Percentiles rank a stretch among this genome's conserved stretches.
Conservation (phyloP, 2,113 vertebrate genomes). For the Synchiropus splendidus region DNA sequence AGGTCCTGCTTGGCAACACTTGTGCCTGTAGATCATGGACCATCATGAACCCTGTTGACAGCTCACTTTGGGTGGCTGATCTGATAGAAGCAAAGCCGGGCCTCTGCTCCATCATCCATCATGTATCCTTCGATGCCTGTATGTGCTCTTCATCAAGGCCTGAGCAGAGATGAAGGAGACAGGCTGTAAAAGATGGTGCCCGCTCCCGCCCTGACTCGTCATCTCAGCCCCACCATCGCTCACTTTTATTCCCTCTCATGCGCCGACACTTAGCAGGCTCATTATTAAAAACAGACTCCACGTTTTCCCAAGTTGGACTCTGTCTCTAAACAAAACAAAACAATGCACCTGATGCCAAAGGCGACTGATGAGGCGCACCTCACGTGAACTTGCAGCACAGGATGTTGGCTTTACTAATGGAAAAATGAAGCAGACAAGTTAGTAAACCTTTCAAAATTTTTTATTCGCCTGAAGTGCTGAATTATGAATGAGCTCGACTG, state of each 20-base stretch:
- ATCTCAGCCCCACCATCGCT: conserved; percentile 19
- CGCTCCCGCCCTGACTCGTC: conserved; percentile 8
- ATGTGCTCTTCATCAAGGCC: conserved; percentile 42
- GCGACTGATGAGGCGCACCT: too few species aligned
- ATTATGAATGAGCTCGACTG: too few species aligned
- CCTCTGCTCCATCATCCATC: conserved; percentile 39
- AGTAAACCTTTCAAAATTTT: too few species aligned
- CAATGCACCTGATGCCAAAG: too few species aligned
- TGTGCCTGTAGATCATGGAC: conserved; percentile 50
- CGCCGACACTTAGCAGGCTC: conserved; percentile 40
- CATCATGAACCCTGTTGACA: conserved; percentile 50
- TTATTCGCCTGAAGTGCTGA: too few species aligned
- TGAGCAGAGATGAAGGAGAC: conserved; percentile 33
- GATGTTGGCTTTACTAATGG: too few species aligned
- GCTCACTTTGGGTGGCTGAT: conserved; percentile 44
- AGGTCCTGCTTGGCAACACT: conserved; percentile 31
- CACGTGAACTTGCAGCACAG: too few species aligned
- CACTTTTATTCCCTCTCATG: conserved; percentile 50
- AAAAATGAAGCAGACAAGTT: too few species aligned
- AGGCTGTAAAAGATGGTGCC: conserved; percentile 44
- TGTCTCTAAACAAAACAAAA: too few species aligned
- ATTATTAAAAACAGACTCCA: conserved; percentile 9
- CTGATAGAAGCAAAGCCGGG: conserved; percentile 19
- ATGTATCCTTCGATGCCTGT: conserved; percentile 29
- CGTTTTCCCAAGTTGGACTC: background rate